Evolutionary conservation across 2,888 invertebrate genomes (phyloP).

Genomic region (Eugnorisma glareosa): DNA sequence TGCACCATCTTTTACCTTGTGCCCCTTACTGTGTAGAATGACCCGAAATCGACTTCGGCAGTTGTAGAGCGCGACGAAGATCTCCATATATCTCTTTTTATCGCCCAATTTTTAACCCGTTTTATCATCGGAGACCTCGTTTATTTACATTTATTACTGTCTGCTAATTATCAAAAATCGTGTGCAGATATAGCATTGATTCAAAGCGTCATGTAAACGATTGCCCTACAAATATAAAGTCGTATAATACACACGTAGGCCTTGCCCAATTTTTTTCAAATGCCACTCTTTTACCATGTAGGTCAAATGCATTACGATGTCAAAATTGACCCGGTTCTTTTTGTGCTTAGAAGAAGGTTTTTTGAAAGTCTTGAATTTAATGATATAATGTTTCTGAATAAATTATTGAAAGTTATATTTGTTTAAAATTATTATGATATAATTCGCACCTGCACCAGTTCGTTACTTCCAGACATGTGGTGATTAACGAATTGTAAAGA

Average conservation of each 20-base stretch:
- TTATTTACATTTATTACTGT: conserved; percentile 37
- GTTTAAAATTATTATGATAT: conserved; percentile 47
- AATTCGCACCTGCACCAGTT: conserved; percentile 67
- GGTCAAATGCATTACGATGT: conserved; percentile 88
- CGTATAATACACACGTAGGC: conserved; percentile 66
- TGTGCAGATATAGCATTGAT: conserved; percentile 56
- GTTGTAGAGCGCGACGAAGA: conserved; percentile 73
- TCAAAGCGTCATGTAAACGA: conserved; percentile 54
- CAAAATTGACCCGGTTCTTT: conserved; percentile 85
- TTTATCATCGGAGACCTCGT: conserved; percentile 35
- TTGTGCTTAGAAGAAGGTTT: conserved; percentile 72
- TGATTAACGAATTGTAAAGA: conserved; percentile 87
- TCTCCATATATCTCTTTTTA: conserved; percentile 59
- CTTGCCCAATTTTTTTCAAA: conserved; percentile 81
- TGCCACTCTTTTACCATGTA: conserved; percentile 82
- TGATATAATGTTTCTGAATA: conserved; percentile 47
- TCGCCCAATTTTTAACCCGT: conserved; percentile 37
- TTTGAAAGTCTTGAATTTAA: conserved; percentile 60
- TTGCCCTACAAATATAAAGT: conserved; percentile 65
- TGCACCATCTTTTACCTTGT: conserved; percentile 91
- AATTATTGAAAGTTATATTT: conserved; percentile 19
- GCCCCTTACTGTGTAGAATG: conserved; percentile 87
- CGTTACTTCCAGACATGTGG: conserved; percentile 75
- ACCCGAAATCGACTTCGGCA: conserved; percentile 82
- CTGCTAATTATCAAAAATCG: conserved; percentile 43